phyloP scores from a whole-genome alignment of 2,797 vertebrate genomes.

The Hozukius guyotensis region DNA sequence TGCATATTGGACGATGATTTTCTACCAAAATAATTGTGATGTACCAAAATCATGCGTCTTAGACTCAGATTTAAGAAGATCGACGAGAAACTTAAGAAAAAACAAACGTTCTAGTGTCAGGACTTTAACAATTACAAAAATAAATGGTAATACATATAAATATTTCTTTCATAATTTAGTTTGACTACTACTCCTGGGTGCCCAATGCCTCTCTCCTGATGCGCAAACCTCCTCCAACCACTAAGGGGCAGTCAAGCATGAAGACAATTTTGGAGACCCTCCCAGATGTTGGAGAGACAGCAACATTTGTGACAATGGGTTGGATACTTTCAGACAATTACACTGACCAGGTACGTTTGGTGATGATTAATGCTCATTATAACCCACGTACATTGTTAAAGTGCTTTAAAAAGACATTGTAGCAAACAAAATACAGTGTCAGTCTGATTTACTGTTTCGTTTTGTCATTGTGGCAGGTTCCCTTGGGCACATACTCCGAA shows the following conservation, averaged over 20 bases:
- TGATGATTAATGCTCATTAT: not conserved
- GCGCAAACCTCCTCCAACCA: conserved; percentile 76
- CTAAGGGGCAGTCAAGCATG: conserved; percentile 77
- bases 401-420: not conserved
- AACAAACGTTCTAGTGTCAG: no score
- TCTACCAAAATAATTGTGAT: no score
- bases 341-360: conserved; percentile 71
- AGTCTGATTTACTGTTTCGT: not conserved
- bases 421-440: not conserved
- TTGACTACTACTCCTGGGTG: conserved; percentile 79
- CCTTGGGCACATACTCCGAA: conserved; percentile 75
- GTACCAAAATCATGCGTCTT: no score
- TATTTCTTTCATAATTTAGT: conserved; percentile 59
- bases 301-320: conserved; percentile 32
- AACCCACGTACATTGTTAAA: not conserved
- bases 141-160: not conserved
- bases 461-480: conserved; percentile 60
- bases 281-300: conserved; percentile 76
- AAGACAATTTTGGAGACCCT: conserved; percentile 77
- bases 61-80: no score
- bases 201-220: conserved; percentile 79
- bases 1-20: no score
- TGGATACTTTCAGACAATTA: conserved; percentile 74
- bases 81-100: no score
- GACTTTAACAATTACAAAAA: not conserved